phyloP scores from a whole-genome alignment of 2,113 vertebrate genomes.

The Poeciliopsis turrubarensis region DNA sequence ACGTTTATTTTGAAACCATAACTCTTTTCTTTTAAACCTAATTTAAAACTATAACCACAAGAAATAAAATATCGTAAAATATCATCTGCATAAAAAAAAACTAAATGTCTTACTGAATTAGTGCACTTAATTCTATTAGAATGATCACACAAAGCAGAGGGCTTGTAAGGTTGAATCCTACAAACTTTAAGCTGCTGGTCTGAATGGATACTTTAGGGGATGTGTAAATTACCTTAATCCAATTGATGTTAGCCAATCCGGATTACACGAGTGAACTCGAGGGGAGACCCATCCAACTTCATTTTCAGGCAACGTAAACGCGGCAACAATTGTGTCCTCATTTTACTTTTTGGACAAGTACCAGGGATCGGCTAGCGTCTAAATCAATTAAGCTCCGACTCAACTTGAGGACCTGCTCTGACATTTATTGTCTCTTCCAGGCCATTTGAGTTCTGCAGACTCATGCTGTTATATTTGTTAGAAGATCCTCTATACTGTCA shows the following conservation, averaged over 20 bases:
- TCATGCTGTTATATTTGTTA: not conserved
- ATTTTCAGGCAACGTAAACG: not conserved
- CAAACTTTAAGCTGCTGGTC: not conserved
- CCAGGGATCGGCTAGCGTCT: not conserved
- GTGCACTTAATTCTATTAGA: not conserved
- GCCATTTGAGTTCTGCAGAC: too few species aligned
- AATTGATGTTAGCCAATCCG: not conserved
- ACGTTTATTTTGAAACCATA: not conserved
- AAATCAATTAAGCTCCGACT: not conserved
- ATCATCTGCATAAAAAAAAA: not conserved
- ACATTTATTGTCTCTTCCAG: not conserved
- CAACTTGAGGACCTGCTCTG: not conserved
- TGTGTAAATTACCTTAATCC: slow-evolving; percentile 2
- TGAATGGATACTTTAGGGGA: not conserved
- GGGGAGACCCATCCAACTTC: not conserved
- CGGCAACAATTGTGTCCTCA: not conserved
- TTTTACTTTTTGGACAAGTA: not conserved
- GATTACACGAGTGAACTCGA: not conserved
- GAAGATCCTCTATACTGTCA: not conserved
- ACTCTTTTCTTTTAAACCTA: too few species aligned
- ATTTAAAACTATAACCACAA: not conserved
- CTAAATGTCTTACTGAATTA: not conserved
- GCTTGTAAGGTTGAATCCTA: not conserved
- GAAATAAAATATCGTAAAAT: not conserved
- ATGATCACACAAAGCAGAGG: not conserved